Evolutionary conservation across 2,888 invertebrate species (phyloP).

Genomic region (Drosophila quinaria): DNA sequence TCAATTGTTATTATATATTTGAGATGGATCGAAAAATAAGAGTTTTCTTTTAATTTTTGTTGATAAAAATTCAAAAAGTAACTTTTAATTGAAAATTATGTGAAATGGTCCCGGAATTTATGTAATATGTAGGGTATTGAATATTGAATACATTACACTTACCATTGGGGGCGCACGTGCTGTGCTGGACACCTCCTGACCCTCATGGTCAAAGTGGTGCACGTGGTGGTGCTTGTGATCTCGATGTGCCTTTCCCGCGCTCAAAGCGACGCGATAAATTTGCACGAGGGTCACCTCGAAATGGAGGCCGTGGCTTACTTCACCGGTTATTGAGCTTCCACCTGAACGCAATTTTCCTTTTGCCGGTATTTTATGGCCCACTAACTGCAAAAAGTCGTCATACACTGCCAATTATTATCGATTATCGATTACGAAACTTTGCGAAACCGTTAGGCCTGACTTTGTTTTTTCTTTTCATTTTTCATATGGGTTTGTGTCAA

Average conservation of each 20-base stretch:
- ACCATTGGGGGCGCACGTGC: conserved; percentile 86
- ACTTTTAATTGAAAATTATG: no score
- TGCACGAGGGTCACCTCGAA: conserved; percentile 92
- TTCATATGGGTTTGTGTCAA: background rate
- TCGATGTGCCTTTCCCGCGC: conserved; percentile 94
- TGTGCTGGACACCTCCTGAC: conserved; percentile 88
- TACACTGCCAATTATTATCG: conserved; percentile 12
- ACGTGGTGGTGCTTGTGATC: conserved; percentile 95
- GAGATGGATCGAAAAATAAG: no score
- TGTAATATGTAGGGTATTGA: no score
- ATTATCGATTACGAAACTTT: conserved; percentile 13
- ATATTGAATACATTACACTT: conserved; percentile 24
- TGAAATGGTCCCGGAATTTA: no score
- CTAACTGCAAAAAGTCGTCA: conserved; percentile 87
- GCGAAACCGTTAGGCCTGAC: background rate
- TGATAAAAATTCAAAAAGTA: no score
- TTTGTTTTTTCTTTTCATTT: background rate
- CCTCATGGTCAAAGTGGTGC: conserved; percentile 92
- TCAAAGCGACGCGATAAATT: conserved; percentile 92
- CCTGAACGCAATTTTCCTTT: conserved; percentile 92
- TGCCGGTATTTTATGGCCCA: conserved; percentile 91
- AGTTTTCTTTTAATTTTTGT: no score
- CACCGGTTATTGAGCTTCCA: conserved; percentile 84
- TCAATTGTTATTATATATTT: no score
- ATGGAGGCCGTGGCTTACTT: conserved; percentile 83